A percentile compares a stretch with the other conserved stretches of the same genome.
phyloP scores from a whole-genome alignment of 1,140 invertebrate species.

The Amyelois transitella region DNA sequence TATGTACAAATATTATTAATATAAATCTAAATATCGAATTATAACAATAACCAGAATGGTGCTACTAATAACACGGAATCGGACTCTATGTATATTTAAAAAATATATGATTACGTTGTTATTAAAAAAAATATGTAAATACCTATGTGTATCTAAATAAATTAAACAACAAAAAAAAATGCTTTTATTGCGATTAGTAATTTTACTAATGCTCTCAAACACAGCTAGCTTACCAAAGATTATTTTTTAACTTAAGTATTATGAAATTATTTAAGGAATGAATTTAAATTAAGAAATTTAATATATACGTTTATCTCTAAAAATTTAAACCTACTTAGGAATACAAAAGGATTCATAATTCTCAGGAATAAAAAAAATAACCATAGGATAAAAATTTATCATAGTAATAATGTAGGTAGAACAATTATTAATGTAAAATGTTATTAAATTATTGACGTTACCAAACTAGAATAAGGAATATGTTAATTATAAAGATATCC shows the following conservation, averaged over 20 bases:
- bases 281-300: not conserved
- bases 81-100: conserved; percentile 1
- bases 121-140: conserved; percentile 2
- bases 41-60: not conserved
- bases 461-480: not conserved
- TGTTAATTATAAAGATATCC: too few species aligned
- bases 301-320: not conserved
- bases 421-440: not conserved
- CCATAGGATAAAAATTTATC: not conserved
- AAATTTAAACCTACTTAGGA: not conserved
- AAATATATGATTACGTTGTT: conserved; percentile 1
- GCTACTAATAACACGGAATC: not conserved
- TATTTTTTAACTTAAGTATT: conserved; percentile 1
- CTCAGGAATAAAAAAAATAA: too few species aligned
- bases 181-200: conserved; percentile 21
- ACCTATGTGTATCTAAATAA: not conserved
- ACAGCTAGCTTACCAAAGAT: conserved; percentile 66
- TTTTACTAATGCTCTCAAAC: conserved; percentile 36
- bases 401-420: not conserved
- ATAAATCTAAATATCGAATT: conserved; percentile 14
- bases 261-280: not conserved
- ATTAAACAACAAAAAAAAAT: conserved; percentile 8
- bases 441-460: not conserved
- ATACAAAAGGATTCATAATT: not conserved
- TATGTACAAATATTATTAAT: too few species aligned